Base-by-base conservation (phyloP, 64 coral and sea anemone species). In the Stichodactyla mertensii region DNA sequence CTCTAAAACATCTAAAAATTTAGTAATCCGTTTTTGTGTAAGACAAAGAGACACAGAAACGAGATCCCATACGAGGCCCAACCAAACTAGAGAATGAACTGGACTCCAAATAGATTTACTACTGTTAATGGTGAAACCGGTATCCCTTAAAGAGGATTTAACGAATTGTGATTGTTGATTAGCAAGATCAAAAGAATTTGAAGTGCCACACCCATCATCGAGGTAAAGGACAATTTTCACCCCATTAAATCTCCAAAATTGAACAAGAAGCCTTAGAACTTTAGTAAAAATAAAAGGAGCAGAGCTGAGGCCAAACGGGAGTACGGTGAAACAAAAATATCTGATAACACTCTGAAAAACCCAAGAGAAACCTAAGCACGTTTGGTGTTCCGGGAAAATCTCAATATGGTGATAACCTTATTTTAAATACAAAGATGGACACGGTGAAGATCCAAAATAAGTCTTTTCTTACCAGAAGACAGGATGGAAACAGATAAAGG, bases 401-500 rank as follows among this genome's bases (percentile, higher is more conserved):
- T 93, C 87, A 55, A 93, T 52, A 23, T 93, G 92, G n/a, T n/a
- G n/a, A 77, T 93, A 89, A 53, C 87, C 92, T 16, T 57, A 83
- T 56, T 88, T 93, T 59, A 71, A 80, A 70, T 93, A 80, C 84
- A 91, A 36, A 61, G 22, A 64, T 94, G 91, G 0, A 77, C 19
- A 45, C 85, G 57, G 77, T 81, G 77, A 20, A 94, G 74, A 79
- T 94, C 93, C 16, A 94, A 88, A 56, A 91, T 94, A 6, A 94
- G 57, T 1, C 92, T 67, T 79, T 94, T 90, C 71, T 90, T 90
- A 45, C 93, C 93, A 81, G 54, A 85, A 15, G 89, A 20, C 64
- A 92, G 93, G 57, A 95, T 69, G 55, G 89, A 86, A 71, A 87
- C 93, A 5, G 93, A 94, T 26, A 86, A 77, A 55, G 89, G 54